phyloP scores from a whole-genome alignment of 2,888 invertebrate species.

The Phortica okadai region DNA sequence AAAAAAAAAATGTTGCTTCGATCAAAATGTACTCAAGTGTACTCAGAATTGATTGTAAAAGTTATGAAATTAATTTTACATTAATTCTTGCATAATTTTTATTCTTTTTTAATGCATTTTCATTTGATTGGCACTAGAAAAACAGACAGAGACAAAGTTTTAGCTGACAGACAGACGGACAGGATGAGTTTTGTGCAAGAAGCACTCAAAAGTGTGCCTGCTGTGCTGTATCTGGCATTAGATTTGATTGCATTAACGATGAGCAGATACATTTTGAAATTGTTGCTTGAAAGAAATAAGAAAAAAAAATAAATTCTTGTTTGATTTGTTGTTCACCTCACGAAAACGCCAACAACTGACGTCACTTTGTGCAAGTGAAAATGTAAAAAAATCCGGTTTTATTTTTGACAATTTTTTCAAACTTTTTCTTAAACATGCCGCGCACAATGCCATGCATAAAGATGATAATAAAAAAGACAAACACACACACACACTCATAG shows the following conservation, averaged over 20 bases:
- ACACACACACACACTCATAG: not conserved
- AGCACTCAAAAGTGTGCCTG: not conserved
- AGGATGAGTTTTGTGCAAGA: not conserved
- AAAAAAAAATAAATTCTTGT: not conserved
- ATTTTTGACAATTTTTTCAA: conserved; percentile 37
- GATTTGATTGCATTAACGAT: not conserved
- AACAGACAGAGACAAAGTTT: not conserved
- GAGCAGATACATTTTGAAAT: not conserved
- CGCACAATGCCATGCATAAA: conserved; percentile 43
- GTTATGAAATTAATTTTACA: conserved; percentile 69
- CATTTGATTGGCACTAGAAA: not conserved
- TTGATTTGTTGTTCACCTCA: conserved; percentile 1
- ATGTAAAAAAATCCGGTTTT: conserved; percentile 63
- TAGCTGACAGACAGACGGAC: not conserved
- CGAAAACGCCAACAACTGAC: conserved; percentile 46
- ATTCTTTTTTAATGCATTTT: conserved; percentile 6
- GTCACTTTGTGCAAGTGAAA: conserved; percentile 69
- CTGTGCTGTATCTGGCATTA: conserved; percentile 2
- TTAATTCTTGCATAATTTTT: conserved; percentile 66
- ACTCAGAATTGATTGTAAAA: conserved; percentile 42
- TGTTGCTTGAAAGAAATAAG: not conserved
- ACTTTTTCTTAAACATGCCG: not conserved
- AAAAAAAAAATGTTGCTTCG: not conserved
- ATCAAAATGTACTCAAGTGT: not conserved
- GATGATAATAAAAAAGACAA: conserved; percentile 51